A percentile compares a stretch with the other conserved stretches of the same genome.
Evolutionary conservation across 2,888 invertebrate species (phyloP).

Genomic region (Synanthedon tipuliformis): DNA sequence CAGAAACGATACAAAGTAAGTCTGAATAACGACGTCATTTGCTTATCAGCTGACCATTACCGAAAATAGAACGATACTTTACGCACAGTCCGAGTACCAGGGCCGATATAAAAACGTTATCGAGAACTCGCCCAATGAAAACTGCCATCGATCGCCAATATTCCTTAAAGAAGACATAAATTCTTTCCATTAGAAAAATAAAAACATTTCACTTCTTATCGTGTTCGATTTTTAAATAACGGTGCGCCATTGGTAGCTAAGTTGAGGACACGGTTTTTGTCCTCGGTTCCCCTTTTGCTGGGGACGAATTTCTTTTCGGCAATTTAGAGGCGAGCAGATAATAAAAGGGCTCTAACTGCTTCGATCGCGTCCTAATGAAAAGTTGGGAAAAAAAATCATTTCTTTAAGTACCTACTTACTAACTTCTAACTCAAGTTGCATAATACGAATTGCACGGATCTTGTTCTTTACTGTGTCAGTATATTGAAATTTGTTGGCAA

Average conservation of each 20-base stretch:
- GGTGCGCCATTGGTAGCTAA: conserved; percentile 59
- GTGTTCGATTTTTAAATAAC: conserved; percentile 69
- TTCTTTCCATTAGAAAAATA: conserved; percentile 63
- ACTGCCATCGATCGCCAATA: conserved; percentile 58
- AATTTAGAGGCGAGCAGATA: conserved; percentile 69
- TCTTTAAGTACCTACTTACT: background rate
- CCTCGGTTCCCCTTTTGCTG: conserved; percentile 55
- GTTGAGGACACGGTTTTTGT: conserved; percentile 60
- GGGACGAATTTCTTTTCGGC: conserved; percentile 65
- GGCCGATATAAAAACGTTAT: conserved; percentile 63
- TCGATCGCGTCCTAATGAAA: conserved; percentile 67
- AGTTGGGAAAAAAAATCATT: conserved; percentile 49
- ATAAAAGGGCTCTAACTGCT: conserved; percentile 71
- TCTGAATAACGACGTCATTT: conserved; percentile 65
- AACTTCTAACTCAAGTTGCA: no score
- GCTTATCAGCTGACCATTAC: conserved; percentile 71
- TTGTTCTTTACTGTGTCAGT: no score
- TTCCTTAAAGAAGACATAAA: conserved; percentile 61
- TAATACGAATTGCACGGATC: no score
- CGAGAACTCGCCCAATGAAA: conserved; percentile 47
- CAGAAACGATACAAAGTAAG: conserved; percentile 54
- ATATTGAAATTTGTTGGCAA: no score
- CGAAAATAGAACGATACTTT: conserved; percentile 67
- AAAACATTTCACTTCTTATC: conserved; percentile 66
- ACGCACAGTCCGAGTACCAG: conserved; percentile 57